Conservation (phyloP, 2,113 vertebrate species). For the Helogale parvula region DNA sequence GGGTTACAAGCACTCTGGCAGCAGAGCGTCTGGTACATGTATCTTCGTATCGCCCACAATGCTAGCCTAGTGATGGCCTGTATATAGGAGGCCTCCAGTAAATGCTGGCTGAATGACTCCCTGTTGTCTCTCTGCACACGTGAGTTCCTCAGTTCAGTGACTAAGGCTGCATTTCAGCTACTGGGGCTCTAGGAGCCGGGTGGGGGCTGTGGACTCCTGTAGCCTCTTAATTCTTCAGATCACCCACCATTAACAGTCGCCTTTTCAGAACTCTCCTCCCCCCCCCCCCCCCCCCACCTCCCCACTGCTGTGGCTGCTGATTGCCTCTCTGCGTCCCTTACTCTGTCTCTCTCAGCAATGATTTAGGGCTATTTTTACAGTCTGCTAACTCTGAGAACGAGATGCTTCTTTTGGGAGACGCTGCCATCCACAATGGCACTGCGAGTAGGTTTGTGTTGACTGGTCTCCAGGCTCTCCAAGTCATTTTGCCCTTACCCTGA, state of each 20-base stretch:
- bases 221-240: not conserved
- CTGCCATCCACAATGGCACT: not conserved
- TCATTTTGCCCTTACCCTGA: not conserved
- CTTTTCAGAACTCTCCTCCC: not conserved
- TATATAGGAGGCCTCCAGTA: not conserved
- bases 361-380: not conserved
- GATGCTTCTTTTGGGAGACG: not conserved
- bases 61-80: not conserved
- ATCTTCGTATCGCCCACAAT: not conserved
- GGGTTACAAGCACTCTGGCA: not conserved
- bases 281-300: not conserved
- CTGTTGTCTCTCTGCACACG: not conserved
- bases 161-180: accelerated
- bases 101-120: not conserved
- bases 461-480: not conserved
- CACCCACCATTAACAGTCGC: not conserved
- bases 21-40: not conserved
- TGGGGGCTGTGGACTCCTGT: not conserved
- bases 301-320: not conserved
- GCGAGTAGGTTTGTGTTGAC: constrained; percentile 60
- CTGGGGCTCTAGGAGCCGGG: not conserved
- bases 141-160: not conserved
- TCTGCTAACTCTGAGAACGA: not conserved
- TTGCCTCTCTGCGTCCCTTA: not conserved
- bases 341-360: not conserved